Evolutionary conservation across 2,113 vertebrate genomes (phyloP).

Genomic region (Proterorhinus semilunaris): DNA sequence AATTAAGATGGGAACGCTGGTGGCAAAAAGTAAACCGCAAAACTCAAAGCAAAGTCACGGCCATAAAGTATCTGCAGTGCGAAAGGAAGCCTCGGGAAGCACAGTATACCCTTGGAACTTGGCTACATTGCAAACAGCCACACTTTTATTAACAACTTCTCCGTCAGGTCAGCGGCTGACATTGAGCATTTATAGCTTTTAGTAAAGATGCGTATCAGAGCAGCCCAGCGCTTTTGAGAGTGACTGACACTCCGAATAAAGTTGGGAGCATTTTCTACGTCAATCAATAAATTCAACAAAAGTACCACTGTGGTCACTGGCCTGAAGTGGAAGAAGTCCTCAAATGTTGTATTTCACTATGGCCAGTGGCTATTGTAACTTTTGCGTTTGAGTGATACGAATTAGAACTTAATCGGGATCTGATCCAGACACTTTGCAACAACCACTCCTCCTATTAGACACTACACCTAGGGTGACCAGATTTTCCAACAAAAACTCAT

Average conservation of each 20-base stretch:
- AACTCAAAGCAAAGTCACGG: slow-evolving; percentile 5
- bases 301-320: no score
- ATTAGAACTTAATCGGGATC: no score
- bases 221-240: background rate
- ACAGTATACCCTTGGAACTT: slow-evolving; percentile 28
- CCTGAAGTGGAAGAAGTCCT: no score
- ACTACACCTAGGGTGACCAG: no score
- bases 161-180: slow-evolving; percentile 15
- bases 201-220: background rate
- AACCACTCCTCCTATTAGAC: no score
- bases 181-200: slow-evolving; percentile 9
- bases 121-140: slow-evolving; percentile 25
- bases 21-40: slow-evolving; percentile 5
- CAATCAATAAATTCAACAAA: no score
- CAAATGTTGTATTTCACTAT: no score
- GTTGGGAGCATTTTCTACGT: slow-evolving; percentile 8
- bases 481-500: no score
- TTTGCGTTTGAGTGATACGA: no score
- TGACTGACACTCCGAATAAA: background rate
- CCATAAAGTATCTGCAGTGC: slow-evolving; percentile 19
- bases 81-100: slow-evolving; percentile 38
- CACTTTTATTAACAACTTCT: slow-evolving; percentile 48
- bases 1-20: slow-evolving; percentile 13
- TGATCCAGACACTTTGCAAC: no score
- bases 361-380: no score